Base-by-base conservation (phyloP, 2,113 vertebrate species). In the Nothobranchius furzeri region DNA sequence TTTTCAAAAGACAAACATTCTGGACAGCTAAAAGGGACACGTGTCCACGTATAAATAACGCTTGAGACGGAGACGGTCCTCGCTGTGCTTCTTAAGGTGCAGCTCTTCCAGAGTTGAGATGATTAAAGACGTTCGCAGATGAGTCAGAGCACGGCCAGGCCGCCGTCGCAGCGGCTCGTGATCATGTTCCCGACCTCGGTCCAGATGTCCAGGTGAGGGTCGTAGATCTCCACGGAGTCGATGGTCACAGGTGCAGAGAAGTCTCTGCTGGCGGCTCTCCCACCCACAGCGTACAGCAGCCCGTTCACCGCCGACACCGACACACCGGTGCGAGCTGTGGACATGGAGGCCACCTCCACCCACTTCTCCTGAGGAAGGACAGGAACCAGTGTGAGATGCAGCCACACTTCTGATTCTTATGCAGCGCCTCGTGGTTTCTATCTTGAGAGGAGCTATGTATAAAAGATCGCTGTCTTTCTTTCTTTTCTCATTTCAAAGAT, bases 151-250 rank as follows among this genome's bases (percentile, higher is more conserved):
- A 98, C 95, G 46, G 96, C 97, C 77, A 98, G 87, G 0, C 95
- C 96, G 25, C 96, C 97, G 56, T 99, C 97, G 2, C 96, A 99
- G 79, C 97, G 96, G 87, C 98, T 99, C 51, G 97, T 98, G 87
- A 98, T 98, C 96, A 99, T 98, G 85, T 97, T 96, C 78, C 96
- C 93, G 0, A 97, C 95, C 91, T 97, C 96, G 54, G 94, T 96
- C 98, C 98, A 99, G 7, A 94, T 95, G 81, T 99, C 96, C 85
- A 94, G 92, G 68, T 96, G 95, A 57, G 98, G 96, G 80, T 99
- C 97, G 64, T 99, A 99, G 87, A 98, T 94, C 87, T 99, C 98
- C 56, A 99, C 98, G 2, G 96, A 96, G 84, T 99, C 97, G 78
- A 96, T 93, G 0, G 97, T 99, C 75, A 97, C 95, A 0, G 98